Evolutionary conservation across 2,797 vertebrate genomes (phyloP), one percentile per base, ranked within the genome.

Genomic region (Delichon dasypus): DNA sequence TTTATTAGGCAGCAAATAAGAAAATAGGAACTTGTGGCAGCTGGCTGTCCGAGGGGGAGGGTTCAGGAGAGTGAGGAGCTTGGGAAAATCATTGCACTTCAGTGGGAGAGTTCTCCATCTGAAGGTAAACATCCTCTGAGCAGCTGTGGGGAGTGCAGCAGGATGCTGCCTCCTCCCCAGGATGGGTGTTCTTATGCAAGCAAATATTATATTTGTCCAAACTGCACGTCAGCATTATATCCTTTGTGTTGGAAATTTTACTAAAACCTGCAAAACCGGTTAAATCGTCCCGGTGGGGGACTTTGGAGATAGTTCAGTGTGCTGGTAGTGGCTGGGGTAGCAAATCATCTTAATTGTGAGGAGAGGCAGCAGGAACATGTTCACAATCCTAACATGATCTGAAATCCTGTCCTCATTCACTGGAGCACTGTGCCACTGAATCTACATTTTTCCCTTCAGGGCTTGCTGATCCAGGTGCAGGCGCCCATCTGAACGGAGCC

Each of bases 11-110:
- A 85, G 67, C 53, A 93, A 79, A 85, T 76, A 76, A 74, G 88
- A 18, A 90, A 88, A 86, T 21, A 93, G 71, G 76, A 86, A 86
- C 80, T 88, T 26, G 36, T 86, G 79, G 40, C 83, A 83, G 61
- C 47, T 89, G 85, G 51, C 61, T 91, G 5, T 57, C 55, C 26
- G 11, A n/a, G 51, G 19, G 45, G 51, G 85, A 84, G 47, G 62
- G 71, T 6, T 75, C 51, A 20, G 85, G 45, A 4, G 27, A 2
- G 19, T 3, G 45, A 53, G 65, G 60, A 67, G 60, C 29, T 85
- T 36, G 50, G 47, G 61, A 38, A 68, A 12, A 72, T 17, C 17
- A 7, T 21, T 60, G 17, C 29, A 2, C 8, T 20, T 17, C 2
- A 1, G 5, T 29, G 34, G 12, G 23, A 58, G 57, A 20, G 6